Conservation (phyloP, 2,888 invertebrate genomes). For the Drosophila siamana region DNA sequence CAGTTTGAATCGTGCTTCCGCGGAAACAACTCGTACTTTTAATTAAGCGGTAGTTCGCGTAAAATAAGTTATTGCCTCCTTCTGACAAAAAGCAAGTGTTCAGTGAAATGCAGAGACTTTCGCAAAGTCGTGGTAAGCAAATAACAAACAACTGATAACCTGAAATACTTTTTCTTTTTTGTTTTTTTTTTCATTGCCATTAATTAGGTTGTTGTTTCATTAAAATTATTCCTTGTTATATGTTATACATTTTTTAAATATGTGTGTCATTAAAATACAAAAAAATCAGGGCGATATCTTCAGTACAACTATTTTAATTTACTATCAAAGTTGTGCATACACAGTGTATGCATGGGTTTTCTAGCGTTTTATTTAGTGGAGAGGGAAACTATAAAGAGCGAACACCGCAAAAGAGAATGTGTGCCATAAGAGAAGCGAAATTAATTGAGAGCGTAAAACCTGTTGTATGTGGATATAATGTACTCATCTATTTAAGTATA, state of each 20-base stretch:
- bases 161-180: too few relatives aligned
- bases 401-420: background rate
- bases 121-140: conserved; percentile 50
- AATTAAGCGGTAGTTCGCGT: conserved; percentile 5
- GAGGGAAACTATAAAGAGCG: conserved; percentile 5
- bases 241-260: too few relatives aligned
- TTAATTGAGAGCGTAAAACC: conserved; percentile 14
- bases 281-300: too few relatives aligned
- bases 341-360: too few relatives aligned
- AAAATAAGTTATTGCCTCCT: background rate
- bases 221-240: too few relatives aligned
- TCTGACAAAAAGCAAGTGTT: conserved; percentile 13
- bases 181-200: too few relatives aligned
- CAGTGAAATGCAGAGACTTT: conserved; percentile 34
- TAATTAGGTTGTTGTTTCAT: too few relatives aligned
- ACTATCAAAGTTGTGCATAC: too few relatives aligned
- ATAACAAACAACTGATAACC: conserved; percentile 17
- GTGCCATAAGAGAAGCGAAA: conserved; percentile 15
- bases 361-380: background rate
- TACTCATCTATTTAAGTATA: background rate
- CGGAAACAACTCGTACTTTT: conserved; percentile 22
- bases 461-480: conserved; percentile 15
- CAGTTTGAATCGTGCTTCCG: conserved; percentile 49
- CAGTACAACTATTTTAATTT: too few relatives aligned
- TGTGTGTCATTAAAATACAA: too few relatives aligned